These are phyloP conservation scores for Dryas iulia DNA, from an alignment of 1,140 invertebrate genomes.

Conservation along the genomic window DNA sequence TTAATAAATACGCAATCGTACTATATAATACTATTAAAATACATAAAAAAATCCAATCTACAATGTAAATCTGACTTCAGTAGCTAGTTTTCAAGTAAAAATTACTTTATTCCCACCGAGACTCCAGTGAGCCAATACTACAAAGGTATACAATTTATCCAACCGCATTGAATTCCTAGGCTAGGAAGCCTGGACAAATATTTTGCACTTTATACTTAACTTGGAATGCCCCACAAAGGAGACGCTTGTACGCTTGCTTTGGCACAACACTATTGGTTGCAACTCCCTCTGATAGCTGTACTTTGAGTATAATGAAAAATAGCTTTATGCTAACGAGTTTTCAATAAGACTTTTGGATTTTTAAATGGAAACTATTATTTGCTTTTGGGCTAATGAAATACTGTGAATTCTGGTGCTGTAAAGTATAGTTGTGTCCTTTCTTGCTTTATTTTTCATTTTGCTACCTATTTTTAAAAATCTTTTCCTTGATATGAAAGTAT, in stretches of 20 bases:
- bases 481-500: too few species aligned
- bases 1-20: too few species aligned
- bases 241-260: slow-evolving; percentile 1
- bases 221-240: slow-evolving; percentile 1
- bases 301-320: neutral
- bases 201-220: slow-evolving; percentile 14
- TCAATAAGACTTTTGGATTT: neutral
- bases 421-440: too few species aligned
- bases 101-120: neutral
- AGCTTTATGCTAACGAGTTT: neutral
- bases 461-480: too few species aligned
- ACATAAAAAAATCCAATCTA: neutral
- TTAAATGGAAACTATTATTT: too few species aligned
- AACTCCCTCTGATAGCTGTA: neutral
- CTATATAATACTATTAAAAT: too few species aligned
- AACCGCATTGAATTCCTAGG: slow-evolving; percentile 15
- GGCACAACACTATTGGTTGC: neutral
- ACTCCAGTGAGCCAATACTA: slow-evolving; percentile 16
- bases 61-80: neutral
- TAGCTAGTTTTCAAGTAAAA: slow-evolving; percentile 5
- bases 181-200: slow-evolving; percentile 11
- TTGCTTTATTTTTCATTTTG: too few species aligned
- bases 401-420: too few species aligned
- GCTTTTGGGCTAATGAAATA: too few species aligned
- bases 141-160: slow-evolving; percentile 22